A percentile compares a stretch with the other conserved stretches of the same genome.
Evolutionary conservation across 2,797 vertebrate genomes (phyloP).

Genomic region (Trematomus bernacchii): DNA sequence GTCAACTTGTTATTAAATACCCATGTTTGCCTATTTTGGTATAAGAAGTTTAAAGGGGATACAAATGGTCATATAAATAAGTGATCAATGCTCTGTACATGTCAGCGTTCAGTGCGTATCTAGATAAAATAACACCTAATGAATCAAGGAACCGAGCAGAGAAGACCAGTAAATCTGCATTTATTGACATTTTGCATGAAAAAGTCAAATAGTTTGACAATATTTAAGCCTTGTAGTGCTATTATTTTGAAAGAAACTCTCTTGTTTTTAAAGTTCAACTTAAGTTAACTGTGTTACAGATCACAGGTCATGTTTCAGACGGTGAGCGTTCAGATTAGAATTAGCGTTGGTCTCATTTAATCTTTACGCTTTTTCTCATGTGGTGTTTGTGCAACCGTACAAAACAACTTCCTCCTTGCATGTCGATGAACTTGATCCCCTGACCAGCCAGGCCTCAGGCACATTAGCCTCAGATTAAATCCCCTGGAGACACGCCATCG

Average conservation of each 20-base stretch:
- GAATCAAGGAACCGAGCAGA: too few relatives aligned
- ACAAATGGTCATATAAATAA: too few relatives aligned
- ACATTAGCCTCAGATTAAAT: conserved; percentile 67
- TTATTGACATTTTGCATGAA: too few relatives aligned
- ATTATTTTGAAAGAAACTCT: background rate
- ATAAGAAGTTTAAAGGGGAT: too few relatives aligned
- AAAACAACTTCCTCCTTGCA: conserved; percentile 53
- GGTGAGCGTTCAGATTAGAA: background rate
- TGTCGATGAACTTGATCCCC: conserved; percentile 66
- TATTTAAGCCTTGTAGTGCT: background rate
- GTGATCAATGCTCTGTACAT: too few relatives aligned
- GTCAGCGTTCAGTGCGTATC: too few relatives aligned
- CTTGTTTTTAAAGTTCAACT: background rate
- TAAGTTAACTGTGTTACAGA: background rate
- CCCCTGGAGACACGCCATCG: conserved; percentile 67
- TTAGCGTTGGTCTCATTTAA: background rate
- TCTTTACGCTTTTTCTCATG: conserved; percentile 8
- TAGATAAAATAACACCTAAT: too few relatives aligned
- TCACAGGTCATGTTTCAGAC: background rate
- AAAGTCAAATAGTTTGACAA: too few relatives aligned
- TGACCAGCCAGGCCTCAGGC: conserved; percentile 42
- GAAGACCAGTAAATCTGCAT: too few relatives aligned
- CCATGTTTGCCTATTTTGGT: too few relatives aligned
- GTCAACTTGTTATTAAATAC: too few relatives aligned
- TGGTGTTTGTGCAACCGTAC: conserved; percentile 32